phyloP scores from a whole-genome alignment of 1,140 invertebrate genomes.

The Drosophila trapezifrons region DNA sequence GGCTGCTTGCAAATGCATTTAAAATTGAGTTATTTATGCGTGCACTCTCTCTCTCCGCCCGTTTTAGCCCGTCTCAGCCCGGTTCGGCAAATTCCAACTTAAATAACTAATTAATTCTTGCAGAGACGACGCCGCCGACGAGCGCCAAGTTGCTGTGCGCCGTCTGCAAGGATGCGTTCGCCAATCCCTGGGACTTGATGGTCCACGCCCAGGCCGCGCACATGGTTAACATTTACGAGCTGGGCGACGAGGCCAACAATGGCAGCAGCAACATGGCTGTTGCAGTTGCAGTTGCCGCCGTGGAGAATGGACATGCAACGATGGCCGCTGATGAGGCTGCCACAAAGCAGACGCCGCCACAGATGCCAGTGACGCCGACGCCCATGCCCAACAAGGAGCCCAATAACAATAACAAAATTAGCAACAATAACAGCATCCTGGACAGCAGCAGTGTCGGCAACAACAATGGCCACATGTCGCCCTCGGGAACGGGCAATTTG shows the following conservation, averaged over 20 bases:
- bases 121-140: slow-evolving; percentile 81
- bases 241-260: slow-evolving; percentile 85
- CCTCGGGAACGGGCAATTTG: slow-evolving; percentile 43
- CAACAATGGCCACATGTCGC: slow-evolving; percentile 59
- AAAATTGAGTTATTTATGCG: slow-evolving; percentile 83
- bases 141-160: slow-evolving; percentile 88
- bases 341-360: slow-evolving; percentile 55
- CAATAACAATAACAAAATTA: slow-evolving; percentile 80
- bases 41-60: neutral
- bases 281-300: slow-evolving; percentile 45
- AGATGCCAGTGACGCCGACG: slow-evolving; percentile 68
- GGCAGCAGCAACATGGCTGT: slow-evolving; percentile 41
- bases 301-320: slow-evolving; percentile 53
- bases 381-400: slow-evolving; percentile 75
- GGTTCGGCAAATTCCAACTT: slow-evolving; percentile 68
- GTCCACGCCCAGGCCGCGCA: slow-evolving; percentile 91
- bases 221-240: slow-evolving; percentile 92
- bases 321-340: slow-evolving; percentile 53
- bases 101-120: slow-evolving; percentile 82
- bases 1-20: slow-evolving; percentile 71
- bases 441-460: slow-evolving; percentile 27
- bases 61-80: neutral
- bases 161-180: slow-evolving; percentile 91
- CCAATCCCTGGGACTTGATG: slow-evolving; percentile 91
- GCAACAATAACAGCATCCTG: slow-evolving; percentile 64